Conservation (phyloP, 2,113 vertebrate species). For the Dendropsophus ebraccatus region DNA sequence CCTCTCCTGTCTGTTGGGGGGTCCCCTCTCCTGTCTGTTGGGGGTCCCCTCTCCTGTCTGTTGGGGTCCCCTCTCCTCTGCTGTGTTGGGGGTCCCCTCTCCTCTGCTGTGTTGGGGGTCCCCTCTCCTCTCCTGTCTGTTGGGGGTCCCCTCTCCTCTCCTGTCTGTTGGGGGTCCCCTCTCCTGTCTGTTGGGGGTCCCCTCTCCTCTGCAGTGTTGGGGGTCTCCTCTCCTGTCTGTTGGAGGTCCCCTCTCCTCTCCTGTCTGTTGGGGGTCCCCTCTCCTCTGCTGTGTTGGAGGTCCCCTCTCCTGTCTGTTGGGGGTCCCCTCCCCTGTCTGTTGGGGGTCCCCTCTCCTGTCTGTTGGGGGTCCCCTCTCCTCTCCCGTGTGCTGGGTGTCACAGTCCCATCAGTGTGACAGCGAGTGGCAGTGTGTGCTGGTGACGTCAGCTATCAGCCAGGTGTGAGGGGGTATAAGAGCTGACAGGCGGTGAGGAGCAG, state of each 20-base stretch:
- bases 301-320: background rate
- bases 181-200: no score
- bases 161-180: no score
- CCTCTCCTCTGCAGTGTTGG: no score
- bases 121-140: background rate
- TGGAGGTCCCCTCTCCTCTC: background rate
- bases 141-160: background rate
- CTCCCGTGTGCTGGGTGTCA: no score
- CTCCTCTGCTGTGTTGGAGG: no score
- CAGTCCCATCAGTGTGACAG: slow-evolving; percentile 22
- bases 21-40: background rate
- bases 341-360: background rate
- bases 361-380: background rate
- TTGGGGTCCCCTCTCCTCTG: no score
- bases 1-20: no score
- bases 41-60: background rate
- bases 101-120: no score
- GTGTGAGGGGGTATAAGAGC: slow-evolving; percentile 71
- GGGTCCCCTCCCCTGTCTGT: no score
- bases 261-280: background rate
- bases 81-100: no score
- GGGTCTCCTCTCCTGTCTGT: background rate
- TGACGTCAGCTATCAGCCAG: slow-evolving; percentile 71
- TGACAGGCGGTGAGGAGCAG: background rate
- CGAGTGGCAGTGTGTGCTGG: slow-evolving; percentile 54